Evolutionary conservation across 2,888 invertebrate genomes (phyloP).

Genomic region (Drosophila hawaiiensis): DNA sequence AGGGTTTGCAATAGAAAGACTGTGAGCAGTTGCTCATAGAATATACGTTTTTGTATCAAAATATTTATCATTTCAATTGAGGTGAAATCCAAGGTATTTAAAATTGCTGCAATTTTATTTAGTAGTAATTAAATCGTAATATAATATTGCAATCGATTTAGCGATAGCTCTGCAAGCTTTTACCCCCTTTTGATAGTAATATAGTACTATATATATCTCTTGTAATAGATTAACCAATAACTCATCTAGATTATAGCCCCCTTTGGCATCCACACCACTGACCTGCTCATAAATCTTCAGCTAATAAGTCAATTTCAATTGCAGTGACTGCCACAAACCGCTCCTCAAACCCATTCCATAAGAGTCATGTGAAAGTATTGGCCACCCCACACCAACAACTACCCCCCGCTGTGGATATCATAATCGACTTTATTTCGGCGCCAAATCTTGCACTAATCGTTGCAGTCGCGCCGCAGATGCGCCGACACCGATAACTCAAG

Average conservation of each 20-base stretch:
- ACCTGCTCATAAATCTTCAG: constrained; percentile 19
- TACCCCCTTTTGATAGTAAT: neutral
- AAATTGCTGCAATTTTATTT: neutral
- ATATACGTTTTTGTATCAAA: too few species aligned
- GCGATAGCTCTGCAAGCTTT: neutral
- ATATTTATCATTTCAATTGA: neutral
- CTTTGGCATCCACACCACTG: constrained; percentile 25
- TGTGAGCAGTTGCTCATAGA: neutral
- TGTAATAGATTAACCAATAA: neutral
- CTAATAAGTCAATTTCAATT: constrained; percentile 63
- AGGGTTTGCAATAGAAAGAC: neutral
- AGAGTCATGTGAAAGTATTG: constrained; percentile 60
- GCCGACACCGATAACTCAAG: constrained; percentile 50
- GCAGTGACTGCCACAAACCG: constrained; percentile 4
- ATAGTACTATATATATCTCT: neutral
- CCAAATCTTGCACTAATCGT: constrained; percentile 48
- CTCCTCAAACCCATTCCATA: constrained; percentile 1
- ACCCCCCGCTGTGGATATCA: neutral
- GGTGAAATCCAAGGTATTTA: neutral
- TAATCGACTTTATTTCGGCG: constrained; percentile 44
- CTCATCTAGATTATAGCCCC: neutral
- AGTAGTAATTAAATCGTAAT: neutral
- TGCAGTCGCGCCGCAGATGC: constrained; percentile 41
- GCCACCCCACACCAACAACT: neutral
- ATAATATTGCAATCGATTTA: neutral